A percentile compares a stretch with the other conserved stretches of the same genome.
These are phyloP conservation scores for Drosophila trichaetosa DNA, from an alignment of 2,888 invertebrate species.

Conservation along the genomic window DNA sequence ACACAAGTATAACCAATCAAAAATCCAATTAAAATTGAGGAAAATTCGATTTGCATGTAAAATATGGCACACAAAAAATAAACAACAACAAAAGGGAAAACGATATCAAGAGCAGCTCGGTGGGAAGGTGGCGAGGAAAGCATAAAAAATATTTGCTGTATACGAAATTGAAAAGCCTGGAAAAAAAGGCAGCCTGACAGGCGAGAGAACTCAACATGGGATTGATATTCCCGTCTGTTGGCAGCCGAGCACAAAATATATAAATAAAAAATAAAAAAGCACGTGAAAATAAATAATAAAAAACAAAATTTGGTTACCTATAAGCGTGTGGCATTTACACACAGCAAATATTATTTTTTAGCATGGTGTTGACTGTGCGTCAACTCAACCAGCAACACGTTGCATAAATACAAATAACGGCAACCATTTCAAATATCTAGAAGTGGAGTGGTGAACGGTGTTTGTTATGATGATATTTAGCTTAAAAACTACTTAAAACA, in stretches of 20 bases:
- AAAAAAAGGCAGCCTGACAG: slow-evolving; percentile 73
- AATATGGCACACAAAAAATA: slow-evolving; percentile 72
- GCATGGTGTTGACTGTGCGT: slow-evolving; percentile 30
- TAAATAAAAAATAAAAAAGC: slow-evolving; percentile 29
- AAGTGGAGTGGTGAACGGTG: not conserved
- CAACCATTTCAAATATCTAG: slow-evolving; percentile 35
- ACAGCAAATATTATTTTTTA: slow-evolving; percentile 64
- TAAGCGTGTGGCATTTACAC: slow-evolving; percentile 73
- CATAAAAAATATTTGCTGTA: slow-evolving; percentile 78
- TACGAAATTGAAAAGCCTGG: slow-evolving; percentile 78
- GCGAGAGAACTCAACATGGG: slow-evolving; percentile 50
- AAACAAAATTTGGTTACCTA: slow-evolving; percentile 72
- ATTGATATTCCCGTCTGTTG: slow-evolving; percentile 55
- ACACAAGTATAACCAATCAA: slow-evolving; percentile 83
- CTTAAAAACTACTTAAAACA: slow-evolving; percentile 3
- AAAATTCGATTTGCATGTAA: slow-evolving; percentile 85
- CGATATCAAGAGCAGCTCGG: slow-evolving; percentile 36
- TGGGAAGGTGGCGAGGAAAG: slow-evolving; percentile 31
- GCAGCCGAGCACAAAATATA: slow-evolving; percentile 41
- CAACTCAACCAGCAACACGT: slow-evolving; percentile 52
- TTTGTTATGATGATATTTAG: slow-evolving; percentile 8
- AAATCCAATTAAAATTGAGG: slow-evolving; percentile 85
- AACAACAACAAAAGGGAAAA: slow-evolving; percentile 31
- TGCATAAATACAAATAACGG: slow-evolving; percentile 55
- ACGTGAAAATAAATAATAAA: slow-evolving; percentile 53